Evolutionary conservation across 64 coral and sea anemone species (phyloP).

Genomic region (Trachythela sp.): DNA sequence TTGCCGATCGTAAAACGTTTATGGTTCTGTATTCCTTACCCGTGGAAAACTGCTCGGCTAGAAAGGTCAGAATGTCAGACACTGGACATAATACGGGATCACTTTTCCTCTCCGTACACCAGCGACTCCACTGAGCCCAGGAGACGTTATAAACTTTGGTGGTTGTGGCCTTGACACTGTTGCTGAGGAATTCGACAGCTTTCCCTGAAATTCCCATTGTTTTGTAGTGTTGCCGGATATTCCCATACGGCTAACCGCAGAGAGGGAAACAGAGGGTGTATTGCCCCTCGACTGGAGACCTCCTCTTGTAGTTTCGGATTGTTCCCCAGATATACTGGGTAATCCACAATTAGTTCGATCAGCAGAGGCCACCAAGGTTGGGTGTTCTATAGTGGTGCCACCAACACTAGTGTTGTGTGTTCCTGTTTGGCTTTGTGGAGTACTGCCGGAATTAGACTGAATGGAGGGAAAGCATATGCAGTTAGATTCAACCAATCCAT

Average conservation of each 20-base stretch:
- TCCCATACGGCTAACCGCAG: background rate
- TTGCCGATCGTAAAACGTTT: background rate
- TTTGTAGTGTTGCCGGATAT: background rate
- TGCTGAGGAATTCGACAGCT: background rate
- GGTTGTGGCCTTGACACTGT: background rate
- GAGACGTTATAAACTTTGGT: background rate
- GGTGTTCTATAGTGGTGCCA: background rate
- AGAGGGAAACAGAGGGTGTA: background rate
- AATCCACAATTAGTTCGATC: background rate
- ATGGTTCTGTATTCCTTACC: background rate
- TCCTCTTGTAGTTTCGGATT: background rate
- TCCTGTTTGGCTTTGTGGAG: background rate
- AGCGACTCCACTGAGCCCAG: slow-evolving; percentile 17
- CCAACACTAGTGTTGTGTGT: background rate
- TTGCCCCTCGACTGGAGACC: background rate
- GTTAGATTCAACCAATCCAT: slow-evolving; percentile 5
- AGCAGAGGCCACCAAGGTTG: background rate
- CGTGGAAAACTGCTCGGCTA: background rate
- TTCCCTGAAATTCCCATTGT: background rate
- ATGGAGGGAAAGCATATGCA: background rate
- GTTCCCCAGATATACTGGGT: slow-evolving; percentile 15
- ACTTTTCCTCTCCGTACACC: background rate
- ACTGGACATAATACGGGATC: slow-evolving; percentile 20
- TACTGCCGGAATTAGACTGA: background rate
- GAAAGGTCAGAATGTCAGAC: background rate